phyloP scores from a whole-genome alignment of 2,888 invertebrate species.

The Macrophya annulata region DNA sequence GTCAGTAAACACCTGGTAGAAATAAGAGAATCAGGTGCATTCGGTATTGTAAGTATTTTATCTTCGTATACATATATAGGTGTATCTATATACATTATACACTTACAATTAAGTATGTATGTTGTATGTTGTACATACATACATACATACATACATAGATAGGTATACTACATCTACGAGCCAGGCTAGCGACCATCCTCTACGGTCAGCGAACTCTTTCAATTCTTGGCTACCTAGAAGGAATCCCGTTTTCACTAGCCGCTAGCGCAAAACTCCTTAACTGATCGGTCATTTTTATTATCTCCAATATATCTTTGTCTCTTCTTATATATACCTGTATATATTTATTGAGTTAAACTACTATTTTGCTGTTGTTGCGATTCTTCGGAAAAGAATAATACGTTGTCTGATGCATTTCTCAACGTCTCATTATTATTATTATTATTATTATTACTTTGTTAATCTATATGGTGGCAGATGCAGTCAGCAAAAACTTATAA shows the following conservation, averaged over 20 bases:
- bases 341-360: background rate
- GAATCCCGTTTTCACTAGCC: conserved; percentile 49
- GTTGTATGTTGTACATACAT: background rate
- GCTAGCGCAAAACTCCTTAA: conserved; percentile 30
- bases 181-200: background rate
- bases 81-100: background rate
- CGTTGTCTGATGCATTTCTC: background rate
- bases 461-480: background rate
- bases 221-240: conserved; percentile 27
- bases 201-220: conserved; percentile 51
- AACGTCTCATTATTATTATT: background rate
- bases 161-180: background rate
- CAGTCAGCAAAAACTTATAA: conserved; percentile 21
- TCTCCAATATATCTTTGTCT: background rate
- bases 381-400: background rate
- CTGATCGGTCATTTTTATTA: conserved; percentile 15
- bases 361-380: background rate
- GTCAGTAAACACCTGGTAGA: conserved; percentile 11
- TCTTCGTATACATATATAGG: background rate
- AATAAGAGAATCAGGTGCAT: conserved; percentile 42
- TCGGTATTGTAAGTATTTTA: background rate
- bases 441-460: background rate
- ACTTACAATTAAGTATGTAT: background rate
- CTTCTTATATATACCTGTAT: background rate
- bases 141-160: conserved; percentile 3